Percentiles rank a stretch among this genome's conserved stretches.
These are phyloP conservation scores for Olivierus martensii DNA, from an alignment of 1,140 invertebrate genomes.

Conservation along the genomic window DNA sequence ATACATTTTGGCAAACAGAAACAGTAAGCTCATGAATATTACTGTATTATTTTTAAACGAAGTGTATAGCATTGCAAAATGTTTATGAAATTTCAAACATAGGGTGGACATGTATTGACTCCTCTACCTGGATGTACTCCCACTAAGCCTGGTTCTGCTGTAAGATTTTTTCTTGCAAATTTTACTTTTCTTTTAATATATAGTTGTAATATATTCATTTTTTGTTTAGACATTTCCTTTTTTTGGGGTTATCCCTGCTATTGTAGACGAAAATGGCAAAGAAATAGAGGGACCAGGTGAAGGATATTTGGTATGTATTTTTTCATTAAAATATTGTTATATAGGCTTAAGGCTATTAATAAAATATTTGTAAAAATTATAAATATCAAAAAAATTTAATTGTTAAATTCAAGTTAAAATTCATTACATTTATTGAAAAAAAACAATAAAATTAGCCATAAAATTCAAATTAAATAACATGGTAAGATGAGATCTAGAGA, in stretches of 20 bases:
- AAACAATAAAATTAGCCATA: too few species aligned
- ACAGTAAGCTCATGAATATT: constrained; percentile 36
- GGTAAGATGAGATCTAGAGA: too few species aligned
- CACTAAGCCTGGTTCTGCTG: constrained; percentile 93
- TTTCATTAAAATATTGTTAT: too few species aligned
- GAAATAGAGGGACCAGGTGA: constrained; percentile 77
- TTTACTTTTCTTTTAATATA: neutral
- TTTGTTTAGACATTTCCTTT: constrained; percentile 79
- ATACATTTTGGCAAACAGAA: constrained; percentile 99
- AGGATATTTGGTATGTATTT: constrained; percentile 58
- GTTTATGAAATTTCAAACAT: neutral
- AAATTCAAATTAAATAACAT: too few species aligned
- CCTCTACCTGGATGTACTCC: constrained; percentile 87
- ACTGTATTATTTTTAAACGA: neutral
- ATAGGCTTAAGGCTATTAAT: too few species aligned
- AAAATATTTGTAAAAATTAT: too few species aligned
- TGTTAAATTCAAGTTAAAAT: too few species aligned
- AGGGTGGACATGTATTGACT: constrained; percentile 81
- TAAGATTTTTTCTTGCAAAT: constrained; percentile 35
- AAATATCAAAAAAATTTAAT: too few species aligned
- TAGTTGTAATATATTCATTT: constrained; percentile 2
- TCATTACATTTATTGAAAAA: too few species aligned
- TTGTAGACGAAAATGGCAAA: constrained; percentile 76
- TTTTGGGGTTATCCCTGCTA: constrained; percentile 79
- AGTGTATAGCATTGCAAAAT: neutral